Conservation (phyloP, 2,113 vertebrate genomes). For the Chascanopsetta lugubris region DNA sequence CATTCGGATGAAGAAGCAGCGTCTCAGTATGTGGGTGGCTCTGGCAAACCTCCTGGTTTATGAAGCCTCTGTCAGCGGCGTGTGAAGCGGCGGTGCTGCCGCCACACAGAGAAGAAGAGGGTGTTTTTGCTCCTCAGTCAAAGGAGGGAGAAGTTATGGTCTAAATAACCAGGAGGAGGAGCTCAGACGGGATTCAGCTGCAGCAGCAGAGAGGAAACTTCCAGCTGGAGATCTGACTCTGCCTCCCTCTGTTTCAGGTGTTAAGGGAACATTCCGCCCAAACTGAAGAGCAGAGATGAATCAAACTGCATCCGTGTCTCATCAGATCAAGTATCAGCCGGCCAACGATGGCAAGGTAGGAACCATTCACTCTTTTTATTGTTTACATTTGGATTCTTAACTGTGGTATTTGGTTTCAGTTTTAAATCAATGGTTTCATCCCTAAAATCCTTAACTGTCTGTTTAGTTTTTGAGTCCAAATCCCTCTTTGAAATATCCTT, state of each 20-base stretch:
- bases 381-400: no score
- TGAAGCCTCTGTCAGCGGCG: slow-evolving; percentile 60
- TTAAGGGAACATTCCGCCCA: not conserved
- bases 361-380: not conserved
- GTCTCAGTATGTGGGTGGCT: slow-evolving; percentile 67
- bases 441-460: no score
- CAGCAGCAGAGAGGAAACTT: slow-evolving; percentile 46
- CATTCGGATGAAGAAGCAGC: slow-evolving; percentile 67
- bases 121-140: slow-evolving; percentile 12
- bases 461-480: no score
- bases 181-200: not conserved
- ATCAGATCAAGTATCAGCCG: slow-evolving; percentile 71
- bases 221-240: slow-evolving; percentile 12
- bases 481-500: no score
- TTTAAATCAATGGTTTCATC: no score
- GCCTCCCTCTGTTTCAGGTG: not conserved
- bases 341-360: slow-evolving; percentile 65
- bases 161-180: slow-evolving; percentile 10
- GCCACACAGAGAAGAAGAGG: slow-evolving; percentile 1
- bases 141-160: slow-evolving; percentile 21
- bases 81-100: slow-evolving; percentile 40
- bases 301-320: slow-evolving; percentile 70
- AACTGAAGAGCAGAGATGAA: slow-evolving; percentile 52
- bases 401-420: no score
- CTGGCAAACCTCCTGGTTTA: slow-evolving; percentile 69